Evolutionary conservation across 2,797 vertebrate species (phyloP).

Genomic region (Chaetodon trifasciatus): DNA sequence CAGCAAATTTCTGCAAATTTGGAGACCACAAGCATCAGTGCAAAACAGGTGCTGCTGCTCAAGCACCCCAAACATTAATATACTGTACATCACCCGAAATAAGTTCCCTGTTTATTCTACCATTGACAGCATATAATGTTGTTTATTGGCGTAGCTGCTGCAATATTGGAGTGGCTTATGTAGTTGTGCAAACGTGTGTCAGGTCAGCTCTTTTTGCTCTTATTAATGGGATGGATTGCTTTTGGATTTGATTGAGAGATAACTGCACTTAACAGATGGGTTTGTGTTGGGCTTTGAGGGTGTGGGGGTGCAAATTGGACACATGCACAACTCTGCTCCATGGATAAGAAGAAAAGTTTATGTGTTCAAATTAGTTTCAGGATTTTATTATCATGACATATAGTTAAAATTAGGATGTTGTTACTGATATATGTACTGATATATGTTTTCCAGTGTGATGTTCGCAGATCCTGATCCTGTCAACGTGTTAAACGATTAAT

Average conservation of each 20-base stretch:
- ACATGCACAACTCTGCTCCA: background rate
- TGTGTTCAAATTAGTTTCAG: too few relatives aligned
- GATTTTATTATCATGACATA: too few relatives aligned
- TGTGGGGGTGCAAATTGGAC: background rate
- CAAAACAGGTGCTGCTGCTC: background rate
- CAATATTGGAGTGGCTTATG: background rate
- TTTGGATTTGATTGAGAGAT: background rate
- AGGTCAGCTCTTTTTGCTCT: background rate
- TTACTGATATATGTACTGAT: too few relatives aligned
- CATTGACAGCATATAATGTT: background rate
- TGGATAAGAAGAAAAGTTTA: too few relatives aligned
- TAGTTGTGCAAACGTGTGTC: background rate
- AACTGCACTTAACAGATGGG: background rate
- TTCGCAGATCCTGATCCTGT: background rate
- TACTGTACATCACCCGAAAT: background rate
- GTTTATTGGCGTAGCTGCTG: background rate
- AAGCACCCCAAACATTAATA: too few relatives aligned
- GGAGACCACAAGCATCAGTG: too few relatives aligned
- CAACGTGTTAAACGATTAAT: background rate
- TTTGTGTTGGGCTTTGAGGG: background rate
- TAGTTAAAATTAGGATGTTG: too few relatives aligned
- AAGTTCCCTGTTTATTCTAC: background rate
- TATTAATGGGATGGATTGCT: background rate
- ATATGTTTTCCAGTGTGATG: background rate
- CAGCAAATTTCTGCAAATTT: background rate